phyloP scores from a whole-genome alignment of 2,888 invertebrate genomes.

The Vanessa cardui region DNA sequence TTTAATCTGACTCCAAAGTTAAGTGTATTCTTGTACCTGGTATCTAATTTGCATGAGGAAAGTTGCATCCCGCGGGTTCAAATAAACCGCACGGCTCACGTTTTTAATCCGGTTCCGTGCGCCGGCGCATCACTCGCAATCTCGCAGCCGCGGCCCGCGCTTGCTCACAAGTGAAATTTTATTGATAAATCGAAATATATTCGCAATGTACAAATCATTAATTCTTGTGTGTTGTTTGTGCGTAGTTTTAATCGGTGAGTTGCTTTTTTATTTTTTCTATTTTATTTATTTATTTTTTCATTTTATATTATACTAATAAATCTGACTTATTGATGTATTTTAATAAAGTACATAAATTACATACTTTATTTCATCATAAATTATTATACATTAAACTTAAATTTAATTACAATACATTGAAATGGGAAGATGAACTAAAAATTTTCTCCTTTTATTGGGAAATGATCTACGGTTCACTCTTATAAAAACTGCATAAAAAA shows the following conservation, averaged over 20 bases:
- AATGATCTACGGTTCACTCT: too few relatives aligned
- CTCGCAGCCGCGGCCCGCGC: constrained; percentile 60
- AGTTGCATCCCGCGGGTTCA: constrained; percentile 36
- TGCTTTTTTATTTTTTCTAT: not conserved
- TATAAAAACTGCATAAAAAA: too few relatives aligned
- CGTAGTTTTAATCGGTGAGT: constrained; percentile 72
- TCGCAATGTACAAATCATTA: constrained; percentile 67
- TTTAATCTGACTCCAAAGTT: not conserved
- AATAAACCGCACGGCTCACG: constrained; percentile 22
- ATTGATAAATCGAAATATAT: constrained; percentile 31
- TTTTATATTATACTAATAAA: not conserved
- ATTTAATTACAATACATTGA: too few relatives aligned
- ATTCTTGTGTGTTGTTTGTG: constrained; percentile 67
- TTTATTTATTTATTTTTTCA: not conserved
- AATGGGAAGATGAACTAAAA: too few relatives aligned
- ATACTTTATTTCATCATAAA: too few relatives aligned
- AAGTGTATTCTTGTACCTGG: not conserved
- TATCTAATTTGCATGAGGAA: constrained; percentile 35
- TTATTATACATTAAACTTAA: too few relatives aligned
- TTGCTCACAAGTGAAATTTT: constrained; percentile 42
- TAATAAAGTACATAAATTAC: not conserved
- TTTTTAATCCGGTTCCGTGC: constrained; percentile 70
- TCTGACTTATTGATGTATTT: not conserved
- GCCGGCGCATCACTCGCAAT: constrained; percentile 69
- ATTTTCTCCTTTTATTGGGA: too few relatives aligned